Percentiles rank a stretch among this genome's conserved stretches.
These are phyloP conservation scores for Chamaea fasciata DNA, from an alignment of 2,113 vertebrate species.

Conservation along the genomic window DNA sequence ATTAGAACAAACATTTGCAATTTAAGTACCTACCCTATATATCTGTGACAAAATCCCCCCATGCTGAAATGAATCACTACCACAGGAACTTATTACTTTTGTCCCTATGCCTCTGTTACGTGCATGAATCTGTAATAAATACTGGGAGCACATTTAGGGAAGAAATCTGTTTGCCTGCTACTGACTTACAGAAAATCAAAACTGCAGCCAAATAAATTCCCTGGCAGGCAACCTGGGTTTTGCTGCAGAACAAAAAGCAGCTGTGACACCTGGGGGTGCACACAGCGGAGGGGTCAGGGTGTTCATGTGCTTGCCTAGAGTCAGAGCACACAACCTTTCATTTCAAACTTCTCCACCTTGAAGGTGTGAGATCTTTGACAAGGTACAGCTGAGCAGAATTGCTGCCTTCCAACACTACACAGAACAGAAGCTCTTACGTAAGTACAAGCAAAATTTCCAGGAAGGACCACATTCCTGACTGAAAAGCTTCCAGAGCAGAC, in stretches of 20 bases:
- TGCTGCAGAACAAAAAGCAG: background rate
- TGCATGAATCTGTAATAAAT: background rate
- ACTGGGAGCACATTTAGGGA: background rate
- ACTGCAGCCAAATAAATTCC: background rate
- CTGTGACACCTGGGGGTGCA: background rate
- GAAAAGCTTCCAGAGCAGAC: constrained; percentile 6
- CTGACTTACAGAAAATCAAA: background rate
- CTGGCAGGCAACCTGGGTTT: background rate
- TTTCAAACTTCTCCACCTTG: background rate
- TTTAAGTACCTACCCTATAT: background rate
- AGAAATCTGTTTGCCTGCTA: background rate
- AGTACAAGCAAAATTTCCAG: background rate
- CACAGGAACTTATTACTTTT: rapidly evolving
- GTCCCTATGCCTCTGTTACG: background rate
- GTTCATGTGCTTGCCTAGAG: background rate
- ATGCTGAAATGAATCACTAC: background rate
- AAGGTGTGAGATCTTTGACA: background rate
- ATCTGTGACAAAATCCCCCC: background rate
- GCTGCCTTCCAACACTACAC: background rate
- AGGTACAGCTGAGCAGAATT: background rate
- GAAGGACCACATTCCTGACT: constrained; percentile 9
- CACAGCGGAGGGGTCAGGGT: background rate
- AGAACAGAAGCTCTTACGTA: background rate
- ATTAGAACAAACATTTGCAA: background rate
- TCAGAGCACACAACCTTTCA: background rate